Base-by-base conservation (phyloP, 2,888 invertebrate genomes). In the Andrena camellia region DNA sequence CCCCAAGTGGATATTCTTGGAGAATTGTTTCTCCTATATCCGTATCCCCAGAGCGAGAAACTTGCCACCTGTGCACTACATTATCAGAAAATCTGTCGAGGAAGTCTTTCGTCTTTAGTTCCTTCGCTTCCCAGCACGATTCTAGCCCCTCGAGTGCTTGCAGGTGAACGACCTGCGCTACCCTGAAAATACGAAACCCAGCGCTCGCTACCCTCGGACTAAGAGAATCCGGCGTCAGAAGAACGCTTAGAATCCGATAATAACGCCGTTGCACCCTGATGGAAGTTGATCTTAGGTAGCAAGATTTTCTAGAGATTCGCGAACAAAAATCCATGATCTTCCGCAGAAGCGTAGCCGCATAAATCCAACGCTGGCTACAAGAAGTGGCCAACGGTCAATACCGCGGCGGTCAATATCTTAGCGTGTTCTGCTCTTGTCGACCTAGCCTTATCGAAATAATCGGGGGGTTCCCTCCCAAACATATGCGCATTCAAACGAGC, bases 321-420 rank as follows among this genome's bases (percentile, higher is more conserved):
- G 3, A 31, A 26, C 7, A 23, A 69, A 66, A 64, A 68, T 42
- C 75, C 52, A 42, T 57, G 60, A 64, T 72, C 69, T 66, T 33
- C 2, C 13, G 57, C 26, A 57, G 54, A 26, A 13, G 6, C 35
- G 50, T 74, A 70, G 74, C 62, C 60, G 64, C 31, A 78, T 82
- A 83, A 80, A 84, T 76, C 72, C 60, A 80, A 64, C 67, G 74
- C n/a, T 54, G 70, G 72, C 74, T 83, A 74, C 83, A 86, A 87
- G 86, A 89, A 88, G 81, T 90, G 89, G 89, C 89, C 90, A 88
- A 89, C 92, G 92, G 93, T 93, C 93, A 93, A 93, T 93, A 93
- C 87, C 86, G 87, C 72, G 77, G 85, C 93, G 93, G 91, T 94
- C 94, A 92, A 94, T 94, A 94, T 91, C 90, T 91, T 93, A 75